Evolutionary conservation across 1,140 invertebrate genomes (phyloP), one percentile per base, ranked within the genome.

Genomic region (Nasonia longicornis): DNA sequence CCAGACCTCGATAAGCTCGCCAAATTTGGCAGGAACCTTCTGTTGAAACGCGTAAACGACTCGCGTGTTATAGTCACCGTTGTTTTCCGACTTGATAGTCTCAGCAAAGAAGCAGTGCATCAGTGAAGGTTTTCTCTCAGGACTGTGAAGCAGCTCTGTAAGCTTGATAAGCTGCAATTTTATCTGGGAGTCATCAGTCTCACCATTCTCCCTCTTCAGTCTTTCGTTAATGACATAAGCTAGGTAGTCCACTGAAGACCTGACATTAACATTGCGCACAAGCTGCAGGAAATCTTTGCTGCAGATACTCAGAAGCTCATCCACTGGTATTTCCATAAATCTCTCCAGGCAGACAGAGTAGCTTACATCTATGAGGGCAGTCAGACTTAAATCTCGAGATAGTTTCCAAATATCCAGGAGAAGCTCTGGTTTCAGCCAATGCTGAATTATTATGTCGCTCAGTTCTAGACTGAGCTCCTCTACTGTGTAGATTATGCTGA

Each of bases 401-500:
- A 85, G 35, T 31, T 81, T 82, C 85, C 85, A 86, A 12, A 86
- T 84, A 1, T 85, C 82, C 7, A 85, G 16, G 2, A 85, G 72
- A 26, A 84, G 83, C 10, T 83, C 70, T 2, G 83, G 78, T 20
- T 83, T 72, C 3, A 85, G 31, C 83, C 85, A 83, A 48, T 83
- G 83, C 4, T 81, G 79, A 12, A 84, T 82, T 8, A 85, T 84
- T 48, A 85, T 84, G 31, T 83, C 82, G 16, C 75, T 84, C 22
- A 86, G 48, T 73, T 85, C 82, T 8, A 80, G 66, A 3, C 81
- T 85, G 22, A 86, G 66, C 45, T 84, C 84, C 52, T 86, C 85
- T 31, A 83, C 82, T 64, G 84, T 78, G 58, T 85, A 86, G n/a
- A 85, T 82, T 10, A 85, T 81, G 45, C 86, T 85, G 4, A 85